Evolutionary conservation across 2,888 invertebrate genomes (phyloP), one percentile per base, ranked within the genome.

Genomic region (Linnaemya tessellans): DNA sequence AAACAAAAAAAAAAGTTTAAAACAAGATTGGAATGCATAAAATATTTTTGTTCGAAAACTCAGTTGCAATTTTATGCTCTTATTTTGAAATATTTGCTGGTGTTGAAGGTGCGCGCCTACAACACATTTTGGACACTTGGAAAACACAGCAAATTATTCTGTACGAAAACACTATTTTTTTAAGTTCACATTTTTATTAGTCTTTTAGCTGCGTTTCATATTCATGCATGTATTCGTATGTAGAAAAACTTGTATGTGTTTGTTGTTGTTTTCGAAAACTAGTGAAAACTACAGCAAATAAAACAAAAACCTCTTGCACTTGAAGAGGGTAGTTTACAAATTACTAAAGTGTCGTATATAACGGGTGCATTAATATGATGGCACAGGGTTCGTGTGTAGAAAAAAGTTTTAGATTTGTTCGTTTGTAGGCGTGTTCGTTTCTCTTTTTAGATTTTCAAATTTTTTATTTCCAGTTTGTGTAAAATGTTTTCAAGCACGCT

Each of bases 401-500:
- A n/a, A n/a, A n/a, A n/a, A n/a, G n/a, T n/a, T n/a, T n/a, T 9
- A 70, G n/a, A 41, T 5, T 10, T 35, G 46, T 30, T n/a, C 30
- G 5, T 30, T 58, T 64, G n/a, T 49, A 49, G 70, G 62, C 56
- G 64, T 41, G 64, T 60, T 58, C 5, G 11, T 58, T 65, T 22
- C 43, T 43, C 15, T 30, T 46, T 56, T 25, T 15, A 15, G 8
- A 73, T 73, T 73, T 56, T n/a, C 20, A 10, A 1, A 22, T 70
- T 70, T 68, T 35, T 38, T 68, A 7, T 51, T 49, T 30, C 5
- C 30, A 56, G 54, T 18, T 65, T 70, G 54, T 43, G 41, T 80
- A 62, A 30, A 30, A 60, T 68, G 43, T 62, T 74, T 68, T 68
- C 20, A 68, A 80, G 73, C 80, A 80, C 80, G 51, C 80, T 71